Percentiles rank a stretch among this genome's conserved stretches.
Evolutionary conservation across 2,113 vertebrate species (phyloP).

Genomic region (Oxyruncus cristatus): DNA sequence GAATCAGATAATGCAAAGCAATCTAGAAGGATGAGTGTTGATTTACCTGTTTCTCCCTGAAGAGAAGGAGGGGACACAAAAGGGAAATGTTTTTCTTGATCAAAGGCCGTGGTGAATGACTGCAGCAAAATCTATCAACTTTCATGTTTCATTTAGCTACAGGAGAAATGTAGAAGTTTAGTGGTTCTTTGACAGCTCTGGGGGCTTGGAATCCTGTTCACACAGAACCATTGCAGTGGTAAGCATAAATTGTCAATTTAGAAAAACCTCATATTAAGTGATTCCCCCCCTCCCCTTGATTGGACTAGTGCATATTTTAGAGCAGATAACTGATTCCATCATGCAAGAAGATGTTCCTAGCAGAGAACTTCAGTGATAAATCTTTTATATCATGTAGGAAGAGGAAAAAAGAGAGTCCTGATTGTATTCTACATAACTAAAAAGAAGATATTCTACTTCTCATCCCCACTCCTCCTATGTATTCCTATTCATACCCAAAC

Average conservation of each 20-base stretch:
- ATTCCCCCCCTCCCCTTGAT: neutral
- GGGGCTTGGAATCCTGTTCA: neutral
- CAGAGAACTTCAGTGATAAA: neutral
- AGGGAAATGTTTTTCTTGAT: neutral
- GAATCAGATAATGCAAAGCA: neutral
- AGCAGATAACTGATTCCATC: neutral
- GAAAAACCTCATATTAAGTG: neutral
- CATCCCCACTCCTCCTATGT: neutral
- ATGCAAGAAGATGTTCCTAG: neutral
- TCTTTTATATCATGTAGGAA: neutral
- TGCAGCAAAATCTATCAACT: neutral
- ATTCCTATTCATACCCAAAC: neutral
- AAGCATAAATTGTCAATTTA: neutral
- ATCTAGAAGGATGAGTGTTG: neutral
- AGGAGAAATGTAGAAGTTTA: neutral
- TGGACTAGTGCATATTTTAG: neutral
- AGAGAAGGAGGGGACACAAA: neutral
- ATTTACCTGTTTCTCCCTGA: conserved; percentile 2
- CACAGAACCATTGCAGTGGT: neutral
- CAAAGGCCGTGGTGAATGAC: neutral
- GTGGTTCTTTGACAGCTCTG: neutral
- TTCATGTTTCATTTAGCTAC: neutral
- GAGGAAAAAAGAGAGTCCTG: neutral
- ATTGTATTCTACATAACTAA: neutral
- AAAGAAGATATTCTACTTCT: neutral